These are phyloP conservation scores for Ernsta delagoae DNA, from an alignment of 2,888 invertebrate species.

Conservation along the genomic window DNA sequence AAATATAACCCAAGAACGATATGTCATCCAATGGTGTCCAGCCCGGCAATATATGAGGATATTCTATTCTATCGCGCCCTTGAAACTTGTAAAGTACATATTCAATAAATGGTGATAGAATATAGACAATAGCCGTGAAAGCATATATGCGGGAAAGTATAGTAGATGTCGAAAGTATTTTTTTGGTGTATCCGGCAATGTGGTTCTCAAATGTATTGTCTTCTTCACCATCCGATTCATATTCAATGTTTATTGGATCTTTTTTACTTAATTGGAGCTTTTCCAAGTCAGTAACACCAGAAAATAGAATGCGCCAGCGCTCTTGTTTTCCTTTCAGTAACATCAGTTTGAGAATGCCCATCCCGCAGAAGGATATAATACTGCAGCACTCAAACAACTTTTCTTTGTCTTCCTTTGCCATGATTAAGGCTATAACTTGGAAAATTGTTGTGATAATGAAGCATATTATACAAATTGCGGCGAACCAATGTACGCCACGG, in stretches of 20 bases:
- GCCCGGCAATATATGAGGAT: conserved; percentile 65
- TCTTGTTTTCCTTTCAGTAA: conserved; percentile 51
- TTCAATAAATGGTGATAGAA: conserved; percentile 65
- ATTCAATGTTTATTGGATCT: conserved; percentile 41
- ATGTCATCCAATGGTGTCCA: conserved; percentile 60
- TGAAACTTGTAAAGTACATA: conserved; percentile 46
- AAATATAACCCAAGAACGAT: conserved; percentile 51
- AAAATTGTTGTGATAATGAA: conserved; percentile 51
- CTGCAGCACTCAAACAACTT: conserved; percentile 66
- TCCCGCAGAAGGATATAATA: conserved; percentile 60
- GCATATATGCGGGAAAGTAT: conserved; percentile 57
- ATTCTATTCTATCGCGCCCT: conserved; percentile 41
- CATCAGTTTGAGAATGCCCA: conserved; percentile 63
- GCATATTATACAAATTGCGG: conserved; percentile 50
- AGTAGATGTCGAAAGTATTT: conserved; percentile 50
- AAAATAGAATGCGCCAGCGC: conserved; percentile 56
- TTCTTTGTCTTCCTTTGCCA: conserved; percentile 52
- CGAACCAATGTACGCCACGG: conserved; percentile 47
- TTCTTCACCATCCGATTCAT: conserved; percentile 51
- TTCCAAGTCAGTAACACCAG: conserved; percentile 54
- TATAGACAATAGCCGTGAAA: conserved; percentile 56
- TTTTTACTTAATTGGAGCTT: conserved; percentile 46
- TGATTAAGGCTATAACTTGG: conserved; percentile 54
- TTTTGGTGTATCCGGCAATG: conserved; percentile 53
- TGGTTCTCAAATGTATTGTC: conserved; percentile 41